phyloP scores from a whole-genome alignment of 1,140 invertebrate species.

The Cotesia chilonis region DNA sequence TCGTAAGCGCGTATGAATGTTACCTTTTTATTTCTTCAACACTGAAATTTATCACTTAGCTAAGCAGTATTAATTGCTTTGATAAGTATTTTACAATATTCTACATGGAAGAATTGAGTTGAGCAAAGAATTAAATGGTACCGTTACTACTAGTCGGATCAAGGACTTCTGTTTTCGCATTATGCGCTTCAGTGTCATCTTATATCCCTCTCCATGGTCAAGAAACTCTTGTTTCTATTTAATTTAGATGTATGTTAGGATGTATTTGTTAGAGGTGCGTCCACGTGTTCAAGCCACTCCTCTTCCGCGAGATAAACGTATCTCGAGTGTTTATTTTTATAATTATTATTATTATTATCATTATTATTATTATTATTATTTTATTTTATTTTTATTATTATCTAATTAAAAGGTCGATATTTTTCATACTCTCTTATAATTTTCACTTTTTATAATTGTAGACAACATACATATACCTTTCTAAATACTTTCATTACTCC shows the following conservation, averaged over 20 bases:
- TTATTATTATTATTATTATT: neutral
- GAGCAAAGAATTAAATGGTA: slow-evolving; percentile 16
- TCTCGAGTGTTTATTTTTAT: slow-evolving; percentile 7
- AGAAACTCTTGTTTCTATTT: slow-evolving; percentile 1
- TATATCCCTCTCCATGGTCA: slow-evolving; percentile 15
- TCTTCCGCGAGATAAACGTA: slow-evolving; percentile 36
- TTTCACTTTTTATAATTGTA: neutral
- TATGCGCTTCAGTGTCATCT: slow-evolving; percentile 30
- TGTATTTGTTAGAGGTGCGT: slow-evolving; percentile 29
- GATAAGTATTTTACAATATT: neutral
- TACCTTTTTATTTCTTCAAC: too few species aligned
- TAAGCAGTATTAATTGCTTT: neutral
- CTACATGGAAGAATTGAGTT: slow-evolving; percentile 12
- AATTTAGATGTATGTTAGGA: slow-evolving; percentile 4
- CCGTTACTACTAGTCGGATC: slow-evolving; percentile 21
- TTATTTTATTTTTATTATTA: slow-evolving; percentile 6
- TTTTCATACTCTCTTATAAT: neutral
- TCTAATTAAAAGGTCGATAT: slow-evolving; percentile 1
- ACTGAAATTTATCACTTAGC: neutral
- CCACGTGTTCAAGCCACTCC: slow-evolving; percentile 29
- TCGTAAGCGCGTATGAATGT: too few species aligned
- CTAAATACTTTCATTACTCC: too few species aligned
- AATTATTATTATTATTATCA: slow-evolving; percentile 1
- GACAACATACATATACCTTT: neutral
- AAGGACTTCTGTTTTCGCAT: slow-evolving; percentile 28